Conservation (phyloP, 2,888 invertebrate genomes). For the Eurytoma adleriae region DNA sequence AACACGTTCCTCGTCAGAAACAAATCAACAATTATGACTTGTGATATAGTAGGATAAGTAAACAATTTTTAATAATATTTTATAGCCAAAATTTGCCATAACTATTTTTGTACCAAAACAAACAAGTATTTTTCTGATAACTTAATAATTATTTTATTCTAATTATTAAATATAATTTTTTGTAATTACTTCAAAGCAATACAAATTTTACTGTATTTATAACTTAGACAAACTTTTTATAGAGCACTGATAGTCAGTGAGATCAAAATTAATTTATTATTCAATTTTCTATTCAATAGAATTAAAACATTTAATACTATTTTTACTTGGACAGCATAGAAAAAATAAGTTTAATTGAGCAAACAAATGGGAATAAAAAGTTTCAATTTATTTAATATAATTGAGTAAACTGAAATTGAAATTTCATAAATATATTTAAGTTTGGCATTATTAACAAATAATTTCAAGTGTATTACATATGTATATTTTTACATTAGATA, state of each 20-base stretch:
- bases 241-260: neutral
- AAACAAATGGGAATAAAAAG: too few relatives aligned
- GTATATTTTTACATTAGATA: too few relatives aligned
- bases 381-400: too few relatives aligned
- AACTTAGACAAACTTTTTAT: neutral
- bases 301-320: too few relatives aligned
- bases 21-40: constrained; percentile 37
- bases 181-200: neutral
- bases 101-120: constrained; percentile 25
- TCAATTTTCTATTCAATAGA: neutral
- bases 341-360: too few relatives aligned
- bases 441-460: too few relatives aligned
- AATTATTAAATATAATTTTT: constrained; percentile 6
- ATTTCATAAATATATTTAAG: too few relatives aligned
- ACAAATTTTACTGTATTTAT: neutral
- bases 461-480: too few relatives aligned
- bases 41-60: constrained; percentile 22
- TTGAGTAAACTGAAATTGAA: too few relatives aligned
- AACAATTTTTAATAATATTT: constrained; percentile 11
- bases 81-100: constrained; percentile 22
- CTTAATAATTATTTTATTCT: neutral
- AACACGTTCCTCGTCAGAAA: constrained; percentile 16
- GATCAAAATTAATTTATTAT: constrained; percentile 11
- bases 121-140: constrained; percentile 16
- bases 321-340: too few relatives aligned